Evolutionary conservation across 2,113 vertebrate species (phyloP).

Genomic region (Clarias batrachus): DNA sequence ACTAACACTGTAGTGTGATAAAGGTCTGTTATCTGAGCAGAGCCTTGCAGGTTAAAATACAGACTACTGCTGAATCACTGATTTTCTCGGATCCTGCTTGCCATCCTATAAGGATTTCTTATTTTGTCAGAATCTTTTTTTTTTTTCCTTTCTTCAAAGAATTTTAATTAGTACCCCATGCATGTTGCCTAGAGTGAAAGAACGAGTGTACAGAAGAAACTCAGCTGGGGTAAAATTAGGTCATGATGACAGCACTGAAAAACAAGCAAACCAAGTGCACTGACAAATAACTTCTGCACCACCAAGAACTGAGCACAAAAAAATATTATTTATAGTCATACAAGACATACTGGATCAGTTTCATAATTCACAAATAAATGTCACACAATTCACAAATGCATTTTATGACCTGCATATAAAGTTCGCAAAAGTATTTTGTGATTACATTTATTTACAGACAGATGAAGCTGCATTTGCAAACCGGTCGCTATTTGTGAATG

Average conservation of each 20-base stretch:
- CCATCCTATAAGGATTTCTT: not conserved
- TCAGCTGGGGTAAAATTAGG: not conserved
- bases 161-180: slow-evolving; percentile 21
- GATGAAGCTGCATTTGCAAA: too few species aligned
- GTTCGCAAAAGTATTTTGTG: too few species aligned
- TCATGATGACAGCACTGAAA: not conserved
- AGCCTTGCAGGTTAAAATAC: not conserved
- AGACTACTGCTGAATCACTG: not conserved
- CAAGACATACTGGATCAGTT: not conserved
- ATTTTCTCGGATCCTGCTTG: not conserved
- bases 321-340: not conserved
- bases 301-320: not conserved
- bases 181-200: not conserved
- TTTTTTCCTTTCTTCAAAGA: not conserved
- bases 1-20: not conserved
- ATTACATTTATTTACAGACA: too few species aligned
- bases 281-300: not conserved
- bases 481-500: too few species aligned
- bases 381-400: too few species aligned
- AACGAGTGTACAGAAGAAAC: not conserved
- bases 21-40: not conserved
- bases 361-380: too few species aligned
- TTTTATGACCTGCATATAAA: too few species aligned
- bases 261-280: not conserved
- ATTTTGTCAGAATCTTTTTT: not conserved